Evolutionary conservation across 2,113 vertebrate species (phyloP), one percentile per base, ranked within the genome.

Genomic region (Trichechus manatus): DNA sequence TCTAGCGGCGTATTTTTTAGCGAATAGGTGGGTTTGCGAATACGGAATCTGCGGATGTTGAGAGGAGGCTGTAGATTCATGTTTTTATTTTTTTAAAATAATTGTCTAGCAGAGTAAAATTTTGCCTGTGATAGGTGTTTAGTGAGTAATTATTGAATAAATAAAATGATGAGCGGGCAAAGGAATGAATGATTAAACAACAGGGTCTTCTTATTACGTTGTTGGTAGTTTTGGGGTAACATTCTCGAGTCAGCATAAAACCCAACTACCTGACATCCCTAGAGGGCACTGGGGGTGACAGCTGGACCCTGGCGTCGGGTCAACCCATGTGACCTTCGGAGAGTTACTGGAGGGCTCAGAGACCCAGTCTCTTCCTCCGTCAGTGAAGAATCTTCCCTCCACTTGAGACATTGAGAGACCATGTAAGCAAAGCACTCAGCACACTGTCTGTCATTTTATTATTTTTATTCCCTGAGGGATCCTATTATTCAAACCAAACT

Each of bases 341-440:
- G 53, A 56, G 44, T 61, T 10, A 8, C 59, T 23, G 63, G 63
- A 44, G 80, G 20, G 27, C 33, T 44, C 90, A 36, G 53, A 27
- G 22, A 53, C 14, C 20, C 23, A 3, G 22, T 13, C 66, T 42
- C 77, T 17, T 11, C 14, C 5, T 10, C 39, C 1, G 0, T 27
- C 47, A 17, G 23, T 1, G 20, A 11, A 87, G 89, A 61, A 31
- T 5, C 74, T 25, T 33, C 47, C 81, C 22, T 31, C 75, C 7
- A 4, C 63, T 25, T 0, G 0, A 64, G 74, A 20, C 47, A 19
- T 0, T 0, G 33, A 33, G 87, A 47, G 53, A 19, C 8, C 29
- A 1, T 0, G 13, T 5, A 5, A 33, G 36, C 53, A 9, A 61
- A 66, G 61, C 3, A 0, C 66, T 29, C 9, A 0, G 15, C 61